Evolutionary conservation across 2,888 invertebrate species (phyloP), one percentile per base, ranked within the genome.

Genomic region (Caenorhabditis sulstoni): DNA sequence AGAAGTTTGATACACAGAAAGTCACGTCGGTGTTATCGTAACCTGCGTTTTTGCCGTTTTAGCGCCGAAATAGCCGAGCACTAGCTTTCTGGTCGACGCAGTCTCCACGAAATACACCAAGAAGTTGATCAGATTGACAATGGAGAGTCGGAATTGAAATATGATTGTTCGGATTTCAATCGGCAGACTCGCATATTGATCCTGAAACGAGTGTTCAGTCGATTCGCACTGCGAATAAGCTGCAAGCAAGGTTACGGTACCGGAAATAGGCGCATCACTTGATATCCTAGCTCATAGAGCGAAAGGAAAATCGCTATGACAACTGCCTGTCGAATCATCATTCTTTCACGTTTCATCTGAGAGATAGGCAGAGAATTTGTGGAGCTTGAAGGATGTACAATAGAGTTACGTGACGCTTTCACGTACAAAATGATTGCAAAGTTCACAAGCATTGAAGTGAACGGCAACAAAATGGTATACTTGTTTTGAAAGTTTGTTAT

Each of bases 401-500:
- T 29, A 0, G 11, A 7, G 29, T 41, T 45, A 8, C 16, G 14
- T 9, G 20, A 52, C 9, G 41, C 5, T 39, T 47, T 53, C 55
- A 65, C 16, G 9, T 55, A 65, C 7, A 55, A 14, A 9, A 65
- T 45, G 5, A 65, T 0, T 0, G 14, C 7, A 16, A 65, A 35
- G 18, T 55, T 65, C 7, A 55, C 23, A 0, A 41, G 1, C 65
- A 65, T 65, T 3, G 65, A 20, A 9, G 1, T 5, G 45, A 53
- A 39, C 1, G 65, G 65, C 11, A 65, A 3, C n/a, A n/a, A 55
- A n/a, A 65, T 37, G 7, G 47, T 45, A 18, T 55, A 55, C 23
- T 65, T 47, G 55, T 65, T 65, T 55, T 65, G 65, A 14, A 65
- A 65, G 22, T 14, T 41, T 0, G 23, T 22, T 53, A n/a, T 53